phyloP scores from a whole-genome alignment of 2,888 invertebrate genomes.

The Stenolophus ochropezus region DNA sequence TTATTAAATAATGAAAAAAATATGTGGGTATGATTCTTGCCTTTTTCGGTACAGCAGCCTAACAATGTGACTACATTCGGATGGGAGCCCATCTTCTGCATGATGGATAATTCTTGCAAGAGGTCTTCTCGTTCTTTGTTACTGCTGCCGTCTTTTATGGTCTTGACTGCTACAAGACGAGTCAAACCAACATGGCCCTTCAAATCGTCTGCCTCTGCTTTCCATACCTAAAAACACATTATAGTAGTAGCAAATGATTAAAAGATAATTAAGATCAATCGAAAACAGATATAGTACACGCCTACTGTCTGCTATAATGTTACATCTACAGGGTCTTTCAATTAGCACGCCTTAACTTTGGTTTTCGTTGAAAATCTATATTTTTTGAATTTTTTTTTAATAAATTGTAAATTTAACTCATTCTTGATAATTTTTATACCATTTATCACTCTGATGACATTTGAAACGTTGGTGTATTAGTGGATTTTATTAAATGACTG shows the following conservation, averaged over 20 bases:
- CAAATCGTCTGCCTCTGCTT: constrained; percentile 88
- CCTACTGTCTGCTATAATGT: too few relatives aligned
- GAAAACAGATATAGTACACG: too few relatives aligned
- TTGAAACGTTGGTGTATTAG: too few relatives aligned
- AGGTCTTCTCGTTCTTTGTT: constrained; percentile 87
- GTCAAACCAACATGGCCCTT: constrained; percentile 86
- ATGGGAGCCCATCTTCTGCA: constrained; percentile 89
- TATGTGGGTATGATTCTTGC: constrained; percentile 71
- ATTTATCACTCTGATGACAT: too few relatives aligned
- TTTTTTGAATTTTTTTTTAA: not conserved
- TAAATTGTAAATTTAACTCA: too few relatives aligned
- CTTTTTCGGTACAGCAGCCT: constrained; percentile 89
- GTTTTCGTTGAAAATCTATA: not conserved
- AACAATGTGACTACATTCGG: constrained; percentile 88
- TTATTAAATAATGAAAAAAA: too few relatives aligned
- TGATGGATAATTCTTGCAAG: constrained; percentile 83
- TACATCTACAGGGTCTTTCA: too few relatives aligned
- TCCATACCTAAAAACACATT: constrained; percentile 80
- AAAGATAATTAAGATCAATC: too few relatives aligned
- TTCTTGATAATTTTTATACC: too few relatives aligned
- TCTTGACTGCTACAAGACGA: constrained; percentile 89
- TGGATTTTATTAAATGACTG: too few relatives aligned
- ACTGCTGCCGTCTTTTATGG: constrained; percentile 85
- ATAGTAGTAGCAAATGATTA: not conserved
- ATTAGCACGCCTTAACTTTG: too few relatives aligned